Evolutionary conservation across 2,888 invertebrate genomes (phyloP), one percentile per base, ranked within the genome.

Genomic region (Sisyra terminalis): DNA sequence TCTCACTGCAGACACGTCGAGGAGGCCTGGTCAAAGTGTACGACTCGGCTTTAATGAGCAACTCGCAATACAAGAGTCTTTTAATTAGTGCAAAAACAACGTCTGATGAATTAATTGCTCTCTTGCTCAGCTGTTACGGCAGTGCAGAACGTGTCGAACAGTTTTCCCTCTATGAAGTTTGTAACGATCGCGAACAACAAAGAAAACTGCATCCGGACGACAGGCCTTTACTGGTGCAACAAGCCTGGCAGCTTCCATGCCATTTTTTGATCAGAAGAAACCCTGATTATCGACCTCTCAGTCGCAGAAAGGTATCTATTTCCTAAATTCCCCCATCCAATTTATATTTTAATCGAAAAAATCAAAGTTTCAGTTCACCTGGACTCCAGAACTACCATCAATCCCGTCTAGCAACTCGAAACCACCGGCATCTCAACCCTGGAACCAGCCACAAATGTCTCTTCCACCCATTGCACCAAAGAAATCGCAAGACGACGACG

Each of bases 21-120:
- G 90, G 92, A 29, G 89, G 89, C n/a, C 69, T 93, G 47, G 85
- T 93, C 50, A 84, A 89, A 64, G 82, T 94, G 44, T 85, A 89
- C 69, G 93, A 93, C 62, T 84, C 86, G 13, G 87, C 86, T 29
- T 68, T 93, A 49, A 88, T 88, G 75, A 80, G 85, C 42, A 86
- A 86, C 58, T 90, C 89, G 1, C 85, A 89, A 66, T 92, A 92
- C 71, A 92, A 92, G 66, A 87, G 87, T 51, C 67, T 92, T 51
- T 70, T 92, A 50, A 81, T 90, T 53, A 89, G 89, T 49, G 88
- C 89, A 53, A 73, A 82, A 55, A 92, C 92, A 39, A 87, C 87
- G 15, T 84, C 84, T 1, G 87, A 88, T 57, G 90, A 92, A 63
- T 67, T 92, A 46, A 74, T 92, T 46, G 78, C 82, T 47, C 73